phyloP scores from a whole-genome alignment of 2,113 vertebrate species.

The Mustela lutreola region DNA sequence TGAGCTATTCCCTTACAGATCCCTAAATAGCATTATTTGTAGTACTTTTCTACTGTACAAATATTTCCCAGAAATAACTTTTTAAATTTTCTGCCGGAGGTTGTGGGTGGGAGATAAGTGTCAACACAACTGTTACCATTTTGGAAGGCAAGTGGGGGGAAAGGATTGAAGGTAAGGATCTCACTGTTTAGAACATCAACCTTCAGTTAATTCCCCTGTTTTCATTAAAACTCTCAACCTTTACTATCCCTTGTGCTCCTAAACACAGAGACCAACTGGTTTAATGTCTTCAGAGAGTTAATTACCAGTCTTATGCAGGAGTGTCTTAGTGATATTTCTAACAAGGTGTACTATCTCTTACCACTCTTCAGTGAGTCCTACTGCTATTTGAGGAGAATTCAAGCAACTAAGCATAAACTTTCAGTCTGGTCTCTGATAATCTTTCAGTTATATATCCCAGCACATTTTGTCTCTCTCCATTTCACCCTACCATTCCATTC shows the following conservation, averaged over 20 bases:
- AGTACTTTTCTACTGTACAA: neutral
- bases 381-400: neutral
- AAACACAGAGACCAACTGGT: neutral
- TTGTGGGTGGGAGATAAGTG: neutral
- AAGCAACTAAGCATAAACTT: neutral
- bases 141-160: neutral
- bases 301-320: neutral
- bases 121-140: neutral
- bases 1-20: neutral
- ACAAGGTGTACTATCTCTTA: neutral
- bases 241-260: neutral
- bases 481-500: neutral
- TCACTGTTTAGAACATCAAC: neutral
- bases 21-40: neutral
- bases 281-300: neutral
- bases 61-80: neutral
- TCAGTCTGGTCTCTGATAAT: neutral
- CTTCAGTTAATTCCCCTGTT: neutral
- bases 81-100: neutral
- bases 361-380: neutral
- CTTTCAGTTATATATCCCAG: neutral
- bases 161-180: neutral
- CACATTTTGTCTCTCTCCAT: neutral
- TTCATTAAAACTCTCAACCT: neutral
- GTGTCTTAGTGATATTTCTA: neutral